Conservation (phyloP, 92 coral and sea anemone genomes). For the Montipora capitata region DNA sequence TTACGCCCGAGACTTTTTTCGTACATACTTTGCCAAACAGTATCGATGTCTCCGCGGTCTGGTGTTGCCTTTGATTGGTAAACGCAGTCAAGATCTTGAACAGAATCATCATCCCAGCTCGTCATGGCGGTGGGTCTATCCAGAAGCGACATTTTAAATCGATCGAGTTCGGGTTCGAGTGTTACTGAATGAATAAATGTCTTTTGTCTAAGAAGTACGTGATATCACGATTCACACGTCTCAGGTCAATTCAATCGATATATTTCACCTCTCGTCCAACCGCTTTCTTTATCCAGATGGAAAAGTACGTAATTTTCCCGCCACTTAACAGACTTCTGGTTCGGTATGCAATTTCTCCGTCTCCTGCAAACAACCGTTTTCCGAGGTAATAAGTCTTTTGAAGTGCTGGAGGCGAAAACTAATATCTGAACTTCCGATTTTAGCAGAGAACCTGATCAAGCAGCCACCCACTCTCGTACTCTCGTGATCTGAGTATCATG, state of each 20-base stretch:
- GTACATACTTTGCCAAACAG: slow-evolving; percentile 94
- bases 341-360: slow-evolving; percentile 10
- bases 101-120: slow-evolving; percentile 70
- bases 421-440: background rate
- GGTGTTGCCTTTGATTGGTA: slow-evolving; percentile 82
- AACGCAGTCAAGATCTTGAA: slow-evolving; percentile 79
- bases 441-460: background rate
- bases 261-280: background rate
- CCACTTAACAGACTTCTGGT: background rate
- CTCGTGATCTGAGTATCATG: slow-evolving; percentile 11
- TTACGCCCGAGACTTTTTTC: slow-evolving; percentile 89
- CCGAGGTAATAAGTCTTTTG: background rate
- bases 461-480: background rate
- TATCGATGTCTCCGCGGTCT: slow-evolving; percentile 73
- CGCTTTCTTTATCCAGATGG: background rate
- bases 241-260: background rate
- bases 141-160: slow-evolving; percentile 65
- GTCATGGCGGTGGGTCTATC: slow-evolving; percentile 85
- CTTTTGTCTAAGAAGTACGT: background rate
- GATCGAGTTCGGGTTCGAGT: background rate
- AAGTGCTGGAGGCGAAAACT: background rate
- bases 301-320: slow-evolving; percentile 4
- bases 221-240: background rate
- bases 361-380: background rate
- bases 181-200: background rate